A percentile compares a stretch with the other conserved stretches of the same genome.
Conservation (phyloP, 1,140 invertebrate genomes). For the Ips nitidus region DNA sequence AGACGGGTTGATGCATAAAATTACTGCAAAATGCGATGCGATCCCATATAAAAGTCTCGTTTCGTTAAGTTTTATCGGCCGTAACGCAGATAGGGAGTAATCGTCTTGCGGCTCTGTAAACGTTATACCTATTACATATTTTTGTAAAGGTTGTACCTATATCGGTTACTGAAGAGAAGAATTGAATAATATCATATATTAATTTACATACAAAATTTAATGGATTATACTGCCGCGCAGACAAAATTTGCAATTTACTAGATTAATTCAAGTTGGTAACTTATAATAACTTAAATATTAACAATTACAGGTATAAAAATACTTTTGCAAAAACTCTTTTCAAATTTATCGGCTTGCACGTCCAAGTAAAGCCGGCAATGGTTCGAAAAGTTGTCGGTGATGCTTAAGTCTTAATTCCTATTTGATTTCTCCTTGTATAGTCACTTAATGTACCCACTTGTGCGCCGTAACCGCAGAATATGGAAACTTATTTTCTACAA, state of each 20-base stretch:
- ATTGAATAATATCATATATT: no score
- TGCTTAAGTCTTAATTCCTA: slow-evolving; percentile 21
- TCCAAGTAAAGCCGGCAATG: slow-evolving; percentile 14
- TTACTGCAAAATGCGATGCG: slow-evolving; percentile 10
- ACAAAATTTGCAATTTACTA: background rate
- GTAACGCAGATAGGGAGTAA: slow-evolving; percentile 1
- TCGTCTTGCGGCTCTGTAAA: background rate
- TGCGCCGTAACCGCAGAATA: background rate
- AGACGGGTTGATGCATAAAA: slow-evolving; percentile 9
- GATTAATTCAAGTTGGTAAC: no score
- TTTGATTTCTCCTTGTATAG: slow-evolving; percentile 22
- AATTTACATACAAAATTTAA: background rate
- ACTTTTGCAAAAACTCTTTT: slow-evolving; percentile 4
- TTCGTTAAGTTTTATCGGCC: slow-evolving; percentile 14
- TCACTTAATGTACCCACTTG: slow-evolving; percentile 17
- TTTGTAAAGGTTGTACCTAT: no score
- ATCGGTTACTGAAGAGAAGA: no score
- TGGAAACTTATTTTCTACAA: no score
- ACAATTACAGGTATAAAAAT: no score
- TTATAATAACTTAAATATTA: no score
- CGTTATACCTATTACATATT: no score
- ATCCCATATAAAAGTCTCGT: slow-evolving; percentile 15
- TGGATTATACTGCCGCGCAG: background rate
- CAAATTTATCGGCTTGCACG: slow-evolving; percentile 3
- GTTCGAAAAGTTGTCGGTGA: slow-evolving; percentile 16